These are phyloP conservation scores for Spodoptera litura DNA, from an alignment of 1,140 invertebrate species.

Conservation along the genomic window DNA sequence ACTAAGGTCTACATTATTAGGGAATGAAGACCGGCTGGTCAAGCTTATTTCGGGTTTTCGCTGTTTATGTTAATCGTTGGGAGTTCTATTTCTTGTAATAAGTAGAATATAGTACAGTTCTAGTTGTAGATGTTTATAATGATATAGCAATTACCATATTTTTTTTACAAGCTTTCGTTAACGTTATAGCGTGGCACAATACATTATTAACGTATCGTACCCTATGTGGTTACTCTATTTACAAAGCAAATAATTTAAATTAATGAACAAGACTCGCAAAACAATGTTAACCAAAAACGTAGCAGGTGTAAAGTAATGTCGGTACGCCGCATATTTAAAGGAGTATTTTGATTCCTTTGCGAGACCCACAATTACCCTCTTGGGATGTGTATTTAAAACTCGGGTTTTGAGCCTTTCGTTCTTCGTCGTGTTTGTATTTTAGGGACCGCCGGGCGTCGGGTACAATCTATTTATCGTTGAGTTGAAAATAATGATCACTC, in stretches of 20 bases:
- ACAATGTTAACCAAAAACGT: conserved; percentile 34
- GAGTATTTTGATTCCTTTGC: conserved; percentile 43
- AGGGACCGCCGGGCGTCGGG: neutral
- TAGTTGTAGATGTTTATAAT: too few relatives aligned
- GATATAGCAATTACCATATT: too few relatives aligned
- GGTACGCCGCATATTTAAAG: conserved; percentile 25
- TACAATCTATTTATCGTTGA: conserved; percentile 3
- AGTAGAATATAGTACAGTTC: too few relatives aligned
- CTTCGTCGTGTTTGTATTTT: conserved; percentile 20
- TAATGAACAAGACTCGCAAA: conserved; percentile 38
- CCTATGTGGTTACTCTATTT: conserved; percentile 31
- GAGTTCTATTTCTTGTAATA: too few relatives aligned
- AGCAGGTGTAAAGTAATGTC: conserved; percentile 34
- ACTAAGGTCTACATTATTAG: too few relatives aligned
- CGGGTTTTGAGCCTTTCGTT: conserved; percentile 18
- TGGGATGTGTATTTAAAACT: conserved; percentile 31
- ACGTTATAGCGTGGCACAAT: neutral
- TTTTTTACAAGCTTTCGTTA: too few relatives aligned
- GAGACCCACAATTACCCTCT: conserved; percentile 30
- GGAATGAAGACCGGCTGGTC: too few relatives aligned
- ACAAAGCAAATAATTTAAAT: conserved; percentile 43
- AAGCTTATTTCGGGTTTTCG: too few relatives aligned
- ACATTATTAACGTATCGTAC: conserved; percentile 2
- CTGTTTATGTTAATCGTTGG: too few relatives aligned
- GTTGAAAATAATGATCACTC: neutral